phyloP scores from a whole-genome alignment of 2,888 invertebrate genomes.

The Drepana falcataria region DNA sequence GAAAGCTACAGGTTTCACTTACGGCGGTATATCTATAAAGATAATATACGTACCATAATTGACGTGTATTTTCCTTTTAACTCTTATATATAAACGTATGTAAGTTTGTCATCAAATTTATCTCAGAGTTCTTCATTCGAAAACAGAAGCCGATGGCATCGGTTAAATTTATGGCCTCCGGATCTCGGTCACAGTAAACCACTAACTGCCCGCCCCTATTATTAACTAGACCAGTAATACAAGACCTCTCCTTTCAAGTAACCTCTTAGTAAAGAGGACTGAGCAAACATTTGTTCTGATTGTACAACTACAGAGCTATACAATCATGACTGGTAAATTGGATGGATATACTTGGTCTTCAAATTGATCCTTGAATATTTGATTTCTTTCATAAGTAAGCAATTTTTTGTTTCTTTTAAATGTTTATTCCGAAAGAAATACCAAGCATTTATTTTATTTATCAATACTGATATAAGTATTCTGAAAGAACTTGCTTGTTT shows the following conservation, averaged over 20 bases:
- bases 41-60: too few species aligned
- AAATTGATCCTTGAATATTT: too few species aligned
- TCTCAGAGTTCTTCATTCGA: conserved; percentile 10
- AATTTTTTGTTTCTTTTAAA: too few species aligned
- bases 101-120: conserved; percentile 13
- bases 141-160: conserved; percentile 10
- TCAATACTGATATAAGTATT: too few species aligned
- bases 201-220: neutral
- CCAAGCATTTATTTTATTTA: too few species aligned
- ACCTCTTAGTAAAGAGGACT: neutral
- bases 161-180: conserved; percentile 16
- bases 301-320: neutral
- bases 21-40: too few species aligned
- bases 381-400: too few species aligned
- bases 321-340: neutral
- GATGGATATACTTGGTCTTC: neutral
- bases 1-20: too few species aligned
- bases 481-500: too few species aligned
- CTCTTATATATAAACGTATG: neutral
- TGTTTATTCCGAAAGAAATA: too few species aligned
- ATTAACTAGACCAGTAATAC: neutral
- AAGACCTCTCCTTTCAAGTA: neutral
- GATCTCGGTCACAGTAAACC: conserved; percentile 4
- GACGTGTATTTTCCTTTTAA: too few species aligned
- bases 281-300: neutral